Evolutionary conservation across 1,140 invertebrate genomes (phyloP), one percentile per base, ranked within the genome.

Genomic region (Tenebrio molitor): DNA sequence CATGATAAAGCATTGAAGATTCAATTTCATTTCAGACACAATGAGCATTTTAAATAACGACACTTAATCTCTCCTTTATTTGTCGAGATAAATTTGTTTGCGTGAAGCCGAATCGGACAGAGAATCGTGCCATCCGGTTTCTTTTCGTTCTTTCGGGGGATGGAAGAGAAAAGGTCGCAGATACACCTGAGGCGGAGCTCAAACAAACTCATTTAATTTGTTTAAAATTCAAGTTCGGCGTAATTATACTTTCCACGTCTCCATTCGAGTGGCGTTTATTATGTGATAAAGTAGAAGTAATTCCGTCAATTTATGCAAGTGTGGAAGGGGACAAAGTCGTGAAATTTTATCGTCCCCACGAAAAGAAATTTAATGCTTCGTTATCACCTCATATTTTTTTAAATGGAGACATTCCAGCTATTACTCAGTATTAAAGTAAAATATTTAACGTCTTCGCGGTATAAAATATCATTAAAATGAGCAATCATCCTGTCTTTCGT

Each of bases 281-380:
- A 58, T 58, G 50, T 58, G 50, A 58, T 58, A 58, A 58, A 58
- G 50, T 23, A 14, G 50, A 33, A 58, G 50, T 58, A 58, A 58
- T 58, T 58, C 15, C 62, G 39, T 42, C 33, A 65, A 65, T 41
- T 65, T 65, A 65, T 65, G 62, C 62, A 65, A 65, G 50, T 53
- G 19, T 17, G 19, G 17, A 53, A 21, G 19, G 50, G 50, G 50
- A 58, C 50, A 58, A 58, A 58, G 50, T 65, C 62, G 39, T 65
- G 62, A 65, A 65, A 65, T 65, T 65, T 65, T 65, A 65, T 65
- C 62, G 62, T 33, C 62, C n/a, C 39, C 62, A 65, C 62, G 33
- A 65, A 65, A 65, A 65, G 39, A 65, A 65, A 65, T 65, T 65
- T 65, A 65, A 65, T 65, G 62, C 62, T 65, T 65, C 39, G 62